Base-by-base conservation (phyloP, 2,797 vertebrate species). In the Decapterus maruadsi region DNA sequence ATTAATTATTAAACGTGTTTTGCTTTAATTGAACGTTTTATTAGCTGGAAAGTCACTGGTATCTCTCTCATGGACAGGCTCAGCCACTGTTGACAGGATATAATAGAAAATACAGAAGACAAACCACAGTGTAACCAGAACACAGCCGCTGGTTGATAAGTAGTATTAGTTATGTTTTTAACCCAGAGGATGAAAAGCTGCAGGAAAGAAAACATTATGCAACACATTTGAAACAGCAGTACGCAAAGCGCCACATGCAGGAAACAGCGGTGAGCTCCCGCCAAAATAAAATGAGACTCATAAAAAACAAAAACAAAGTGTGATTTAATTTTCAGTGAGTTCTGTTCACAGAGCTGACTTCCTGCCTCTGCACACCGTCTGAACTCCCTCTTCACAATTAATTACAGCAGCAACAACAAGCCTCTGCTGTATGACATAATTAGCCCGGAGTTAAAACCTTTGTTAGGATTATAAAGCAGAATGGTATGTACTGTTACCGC, bases 371-470 rank as follows among this genome's bases (percentile, higher is more conserved):
- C 43, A 6, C 59, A 43, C 40, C 60, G 43, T 55, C 46, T 36
- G 40, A 64, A 77, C 38, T 51, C 51, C 26, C 31, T 66, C 22
- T 12, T 12, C 65, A 2, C 53, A 65, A 50, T 76, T 73, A 38
- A 69, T 67, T 55, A 57, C 38, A 43, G 29, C 62, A 4, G 4
- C 34, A 38, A 38, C 26, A 34, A 56, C 73, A n/a, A 20, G 74
- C 48, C 74, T 46, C 42, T 58, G 65, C 29, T 48, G 3, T 26
- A 0, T 16, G 29, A 65, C 62, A 56, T 74, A 77, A 78, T 79
- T 48, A 72, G 43, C 62, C 38, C 10, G 8, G 48, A 65, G 36
- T 36, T 20, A 57, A 83, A 83, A 78, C 48, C 68, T 78, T 82
- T 26, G 69, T 83, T 75, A 7, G n/a, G 46, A 63, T 17, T 34